Conservation (phyloP, 2,113 vertebrate genomes). For the Pleuronectes platessa region DNA sequence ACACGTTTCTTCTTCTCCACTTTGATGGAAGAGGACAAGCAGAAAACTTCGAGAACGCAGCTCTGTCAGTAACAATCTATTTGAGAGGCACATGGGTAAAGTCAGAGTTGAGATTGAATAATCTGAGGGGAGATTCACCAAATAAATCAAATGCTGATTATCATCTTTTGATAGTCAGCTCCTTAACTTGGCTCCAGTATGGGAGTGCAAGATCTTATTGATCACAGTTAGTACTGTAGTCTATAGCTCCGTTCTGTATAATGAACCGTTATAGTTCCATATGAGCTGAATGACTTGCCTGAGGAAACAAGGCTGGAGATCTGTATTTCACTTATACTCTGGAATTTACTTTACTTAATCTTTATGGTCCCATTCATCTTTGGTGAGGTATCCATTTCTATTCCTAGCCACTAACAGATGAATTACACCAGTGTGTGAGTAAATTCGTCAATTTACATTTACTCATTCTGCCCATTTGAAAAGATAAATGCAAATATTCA, state of each 20-base stretch:
- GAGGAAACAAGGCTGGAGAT: not conserved
- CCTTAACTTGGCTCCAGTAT: not conserved
- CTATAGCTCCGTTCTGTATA: not conserved
- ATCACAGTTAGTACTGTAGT: not conserved
- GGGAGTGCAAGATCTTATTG: not conserved
- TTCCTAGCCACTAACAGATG: not conserved
- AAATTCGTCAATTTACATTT: too few species aligned
- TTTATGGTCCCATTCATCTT: not conserved
- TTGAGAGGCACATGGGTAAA: not conserved
- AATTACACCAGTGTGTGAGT: not conserved
- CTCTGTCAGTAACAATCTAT: not conserved
- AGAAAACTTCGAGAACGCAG: not conserved
- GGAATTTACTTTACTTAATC: not conserved
- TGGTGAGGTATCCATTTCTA: not conserved
- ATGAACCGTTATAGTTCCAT: not conserved
- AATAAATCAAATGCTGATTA: slow-evolving; percentile 5
- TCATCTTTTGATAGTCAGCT: not conserved
- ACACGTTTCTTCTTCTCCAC: too few species aligned
- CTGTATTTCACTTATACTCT: not conserved
- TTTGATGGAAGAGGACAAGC: not conserved
- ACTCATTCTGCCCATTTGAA: too few species aligned
- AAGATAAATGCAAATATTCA: too few species aligned
- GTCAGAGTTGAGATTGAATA: slow-evolving; percentile 4
- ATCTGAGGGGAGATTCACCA: not conserved
- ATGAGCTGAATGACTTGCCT: not conserved